phyloP scores from a whole-genome alignment of 2,797 vertebrate genomes.

The Poliocrania exsul region DNA sequence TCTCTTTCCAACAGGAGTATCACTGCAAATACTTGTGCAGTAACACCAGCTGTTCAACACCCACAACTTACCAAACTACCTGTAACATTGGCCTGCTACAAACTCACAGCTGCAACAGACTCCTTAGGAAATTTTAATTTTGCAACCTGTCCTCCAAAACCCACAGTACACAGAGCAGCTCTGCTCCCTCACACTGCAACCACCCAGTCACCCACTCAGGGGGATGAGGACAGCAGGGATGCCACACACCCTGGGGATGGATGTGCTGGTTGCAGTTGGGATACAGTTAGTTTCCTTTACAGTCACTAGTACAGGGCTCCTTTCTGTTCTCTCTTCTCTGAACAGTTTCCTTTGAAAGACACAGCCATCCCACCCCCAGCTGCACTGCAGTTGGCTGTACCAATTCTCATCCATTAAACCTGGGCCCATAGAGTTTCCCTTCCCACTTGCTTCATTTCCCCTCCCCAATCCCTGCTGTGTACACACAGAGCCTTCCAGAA shows the following conservation, averaged over 20 bases:
- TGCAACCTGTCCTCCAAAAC: not conserved
- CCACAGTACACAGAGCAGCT: rapidly evolving
- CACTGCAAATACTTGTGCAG: not conserved
- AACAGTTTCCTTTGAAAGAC: not conserved
- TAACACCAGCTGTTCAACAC: not conserved
- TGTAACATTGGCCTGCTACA: not conserved
- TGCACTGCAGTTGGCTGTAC: not conserved
- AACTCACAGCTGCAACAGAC: not conserved
- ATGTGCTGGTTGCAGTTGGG: not conserved
- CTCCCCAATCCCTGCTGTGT: rapidly evolving
- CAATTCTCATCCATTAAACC: not conserved
- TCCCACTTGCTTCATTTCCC: not conserved
- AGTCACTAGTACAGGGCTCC: not conserved
- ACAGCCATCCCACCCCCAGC: rapidly evolving
- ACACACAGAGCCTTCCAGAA: not conserved
- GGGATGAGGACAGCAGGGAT: not conserved
- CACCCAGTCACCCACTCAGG: not conserved
- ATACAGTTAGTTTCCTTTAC: not conserved
- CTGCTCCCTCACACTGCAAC: not conserved
- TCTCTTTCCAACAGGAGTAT: not conserved
- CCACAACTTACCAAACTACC: not conserved
- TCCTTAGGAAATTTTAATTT: not conserved
- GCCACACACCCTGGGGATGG: not conserved
- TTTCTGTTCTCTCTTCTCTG: not conserved
- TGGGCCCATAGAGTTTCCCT: rapidly evolving